Conservation (phyloP, 2,797 vertebrate genomes). For the Podarcis siculus region DNA sequence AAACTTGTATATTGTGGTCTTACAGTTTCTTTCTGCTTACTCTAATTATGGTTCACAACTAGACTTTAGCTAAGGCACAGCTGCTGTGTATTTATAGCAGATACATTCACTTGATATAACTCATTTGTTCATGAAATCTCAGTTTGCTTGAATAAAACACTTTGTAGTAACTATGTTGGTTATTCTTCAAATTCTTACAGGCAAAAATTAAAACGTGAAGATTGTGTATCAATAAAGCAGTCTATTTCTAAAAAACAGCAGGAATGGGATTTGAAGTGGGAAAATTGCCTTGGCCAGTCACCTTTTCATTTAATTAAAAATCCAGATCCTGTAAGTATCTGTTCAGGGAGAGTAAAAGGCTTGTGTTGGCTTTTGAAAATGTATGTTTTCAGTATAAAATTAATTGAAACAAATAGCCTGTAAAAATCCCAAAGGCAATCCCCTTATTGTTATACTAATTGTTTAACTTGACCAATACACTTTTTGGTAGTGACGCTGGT, state of each 20-base stretch:
- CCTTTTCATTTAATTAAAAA: slow-evolving; percentile 77
- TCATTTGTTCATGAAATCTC: neutral
- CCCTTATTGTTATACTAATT: neutral
- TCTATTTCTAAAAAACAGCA: slow-evolving; percentile 72
- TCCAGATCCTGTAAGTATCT: slow-evolving; percentile 80
- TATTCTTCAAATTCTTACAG: slow-evolving; percentile 68
- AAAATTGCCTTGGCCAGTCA: slow-evolving; percentile 68
- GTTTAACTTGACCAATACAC: neutral
- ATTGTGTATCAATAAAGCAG: slow-evolving; percentile 64
- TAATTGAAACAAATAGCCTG: neutral
- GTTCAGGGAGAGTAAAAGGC: neutral
- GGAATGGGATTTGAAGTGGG: slow-evolving; percentile 87
- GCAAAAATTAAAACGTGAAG: slow-evolving; percentile 75
- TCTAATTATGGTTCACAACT: neutral
- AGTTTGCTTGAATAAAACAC: neutral
- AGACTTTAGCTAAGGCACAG: neutral
- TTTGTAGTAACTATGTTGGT: neutral
- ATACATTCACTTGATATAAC: neutral
- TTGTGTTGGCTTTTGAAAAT: neutral
- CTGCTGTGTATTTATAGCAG: neutral
- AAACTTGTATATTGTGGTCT: neutral
- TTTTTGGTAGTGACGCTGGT: neutral
- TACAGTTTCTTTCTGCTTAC: neutral
- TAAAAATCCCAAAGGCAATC: neutral
- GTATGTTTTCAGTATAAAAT: neutral